Percentiles rank a stretch among this genome's conserved stretches.
Conservation (phyloP, 2,888 invertebrate species). For the Vanessa cardui region DNA sequence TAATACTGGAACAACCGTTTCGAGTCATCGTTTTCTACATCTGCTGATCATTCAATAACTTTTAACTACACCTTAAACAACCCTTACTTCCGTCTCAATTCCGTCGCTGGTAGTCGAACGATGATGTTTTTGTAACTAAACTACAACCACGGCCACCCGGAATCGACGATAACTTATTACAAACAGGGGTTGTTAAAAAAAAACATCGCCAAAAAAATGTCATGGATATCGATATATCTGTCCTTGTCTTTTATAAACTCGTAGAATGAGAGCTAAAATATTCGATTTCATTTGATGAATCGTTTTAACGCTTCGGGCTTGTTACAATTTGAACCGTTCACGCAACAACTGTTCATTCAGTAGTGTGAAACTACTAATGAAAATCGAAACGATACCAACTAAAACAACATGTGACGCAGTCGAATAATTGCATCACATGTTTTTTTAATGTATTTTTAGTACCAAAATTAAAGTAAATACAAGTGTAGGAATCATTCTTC, state of each 20-base stretch:
- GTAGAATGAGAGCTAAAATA: conserved; percentile 19
- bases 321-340: conserved; percentile 67
- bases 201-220: conserved; percentile 71
- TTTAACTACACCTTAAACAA: conserved; percentile 58
- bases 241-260: conserved; percentile 53
- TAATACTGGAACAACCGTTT: conserved; percentile 1
- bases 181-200: conserved; percentile 74
- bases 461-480: too few relatives aligned
- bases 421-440: background rate
- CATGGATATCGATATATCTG: conserved; percentile 61
- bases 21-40: conserved; percentile 48
- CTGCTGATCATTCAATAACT: conserved; percentile 59
- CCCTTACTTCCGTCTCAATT: conserved; percentile 66
- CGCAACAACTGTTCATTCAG: conserved; percentile 69
- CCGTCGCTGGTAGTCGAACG: conserved; percentile 45
- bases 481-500: too few relatives aligned
- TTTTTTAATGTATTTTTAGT: too few relatives aligned
- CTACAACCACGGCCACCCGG: conserved; percentile 72
- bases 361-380: conserved; percentile 12
- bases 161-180: conserved; percentile 78
- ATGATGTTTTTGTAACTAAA: conserved; percentile 69
- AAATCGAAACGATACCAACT: conserved; percentile 14
- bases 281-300: conserved; percentile 50
- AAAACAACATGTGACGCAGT: conserved; percentile 46
- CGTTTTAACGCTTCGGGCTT: conserved; percentile 59